Conservation (phyloP, 2,113 vertebrate genomes). For the Cettia cetti region DNA sequence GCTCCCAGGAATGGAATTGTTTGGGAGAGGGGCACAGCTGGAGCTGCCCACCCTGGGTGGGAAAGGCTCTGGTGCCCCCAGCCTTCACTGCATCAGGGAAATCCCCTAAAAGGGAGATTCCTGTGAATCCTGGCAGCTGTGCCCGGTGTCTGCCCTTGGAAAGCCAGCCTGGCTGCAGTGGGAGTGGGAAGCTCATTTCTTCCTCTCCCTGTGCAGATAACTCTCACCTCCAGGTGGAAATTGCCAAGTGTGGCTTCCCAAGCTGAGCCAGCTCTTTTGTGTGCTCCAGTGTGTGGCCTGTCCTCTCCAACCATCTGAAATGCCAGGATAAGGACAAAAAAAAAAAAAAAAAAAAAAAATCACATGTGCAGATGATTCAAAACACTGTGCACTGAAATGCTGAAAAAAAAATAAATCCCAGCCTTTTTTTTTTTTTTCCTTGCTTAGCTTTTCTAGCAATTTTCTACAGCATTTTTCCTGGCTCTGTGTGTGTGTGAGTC, state of each 20-base stretch:
- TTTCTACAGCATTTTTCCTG: not conserved
- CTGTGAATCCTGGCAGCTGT: not conserved
- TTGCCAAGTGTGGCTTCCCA: not conserved
- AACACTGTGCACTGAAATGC: not conserved
- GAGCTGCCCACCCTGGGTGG: not conserved
- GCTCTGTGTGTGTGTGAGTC: not conserved
- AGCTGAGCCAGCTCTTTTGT: not conserved
- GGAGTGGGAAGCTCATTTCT: not conserved
- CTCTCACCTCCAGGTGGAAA: not conserved
- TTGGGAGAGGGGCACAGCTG: not conserved
- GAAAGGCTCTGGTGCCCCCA: not conserved
- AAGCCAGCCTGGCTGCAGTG: not conserved
- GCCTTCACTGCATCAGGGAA: not conserved
- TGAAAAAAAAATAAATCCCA: not conserved
- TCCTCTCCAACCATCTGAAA: not conserved
- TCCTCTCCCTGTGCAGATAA: not conserved
- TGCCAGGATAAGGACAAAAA: not conserved
- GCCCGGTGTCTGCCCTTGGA: not conserved
- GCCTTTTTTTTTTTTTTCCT: not conserved
- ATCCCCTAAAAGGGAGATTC: not conserved
- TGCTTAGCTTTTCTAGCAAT: not conserved
- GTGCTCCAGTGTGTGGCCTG: not conserved
- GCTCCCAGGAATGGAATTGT: rapidly evolving
- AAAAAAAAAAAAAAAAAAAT: not conserved
- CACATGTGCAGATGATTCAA: not conserved